These are phyloP conservation scores for Catharus bicknelli DNA, from an alignment of 2,113 vertebrate species.

Conservation along the genomic window DNA sequence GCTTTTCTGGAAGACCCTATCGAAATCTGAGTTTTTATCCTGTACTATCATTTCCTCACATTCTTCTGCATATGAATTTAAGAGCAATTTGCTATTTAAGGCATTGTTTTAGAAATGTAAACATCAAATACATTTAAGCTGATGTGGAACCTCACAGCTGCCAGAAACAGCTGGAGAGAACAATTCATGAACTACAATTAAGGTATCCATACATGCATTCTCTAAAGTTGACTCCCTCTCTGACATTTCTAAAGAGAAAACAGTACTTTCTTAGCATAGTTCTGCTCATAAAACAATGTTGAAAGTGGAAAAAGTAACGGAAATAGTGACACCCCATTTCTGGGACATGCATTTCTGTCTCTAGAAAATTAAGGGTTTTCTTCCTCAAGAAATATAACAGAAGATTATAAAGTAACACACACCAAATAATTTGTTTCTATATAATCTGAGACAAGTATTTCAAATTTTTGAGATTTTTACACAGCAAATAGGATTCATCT, in stretches of 20 bases:
- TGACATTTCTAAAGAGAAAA: neutral
- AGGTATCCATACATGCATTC: neutral
- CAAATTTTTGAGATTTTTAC: neutral
- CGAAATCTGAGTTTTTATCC: neutral
- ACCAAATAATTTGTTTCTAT: neutral
- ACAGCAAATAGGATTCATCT: neutral
- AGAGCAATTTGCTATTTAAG: neutral
- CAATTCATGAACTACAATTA: neutral
- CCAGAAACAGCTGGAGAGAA: accelerated
- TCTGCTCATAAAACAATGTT: neutral
- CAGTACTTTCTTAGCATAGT: neutral
- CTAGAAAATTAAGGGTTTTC: neutral
- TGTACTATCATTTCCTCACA: neutral
- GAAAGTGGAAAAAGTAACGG: neutral
- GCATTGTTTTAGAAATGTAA: neutral
- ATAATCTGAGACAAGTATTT: neutral
- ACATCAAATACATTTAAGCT: neutral
- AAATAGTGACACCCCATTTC: neutral
- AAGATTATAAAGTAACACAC: neutral
- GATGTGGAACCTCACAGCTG: neutral
- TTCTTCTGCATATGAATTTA: neutral
- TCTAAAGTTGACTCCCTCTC: neutral
- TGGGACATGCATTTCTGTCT: neutral
- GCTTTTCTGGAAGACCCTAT: neutral
- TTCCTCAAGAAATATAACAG: neutral